Percentiles rank a stretch among this genome's conserved stretches.
Evolutionary conservation across 2,888 invertebrate genomes (phyloP).

Genomic region (Drosophila atroscutellata): DNA sequence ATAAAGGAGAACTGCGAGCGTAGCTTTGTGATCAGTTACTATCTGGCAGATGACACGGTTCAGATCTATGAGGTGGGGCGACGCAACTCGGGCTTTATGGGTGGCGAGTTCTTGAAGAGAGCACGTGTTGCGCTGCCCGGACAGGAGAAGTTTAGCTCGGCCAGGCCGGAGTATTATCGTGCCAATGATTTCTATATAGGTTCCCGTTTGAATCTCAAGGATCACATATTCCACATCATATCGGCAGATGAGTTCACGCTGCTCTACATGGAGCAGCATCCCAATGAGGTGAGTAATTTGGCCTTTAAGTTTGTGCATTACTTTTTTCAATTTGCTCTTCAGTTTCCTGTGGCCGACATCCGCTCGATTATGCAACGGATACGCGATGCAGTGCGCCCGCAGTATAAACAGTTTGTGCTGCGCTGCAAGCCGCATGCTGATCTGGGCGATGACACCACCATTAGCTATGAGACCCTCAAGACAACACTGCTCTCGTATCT

Average conservation of each 20-base stretch:
- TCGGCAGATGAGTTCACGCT: constrained; percentile 95
- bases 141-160: constrained; percentile 89
- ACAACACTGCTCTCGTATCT: constrained; percentile 87
- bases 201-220: constrained; percentile 90
- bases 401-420: constrained; percentile 91
- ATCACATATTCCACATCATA: constrained; percentile 91
- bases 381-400: constrained; percentile 88
- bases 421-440: constrained; percentile 87
- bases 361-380: constrained; percentile 91
- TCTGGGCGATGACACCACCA: constrained; percentile 56
- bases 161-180: constrained; percentile 90
- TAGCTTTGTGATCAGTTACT: constrained; percentile 92
- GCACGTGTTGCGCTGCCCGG: constrained; percentile 90
- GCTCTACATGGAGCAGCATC: constrained; percentile 93
- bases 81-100: constrained; percentile 89
- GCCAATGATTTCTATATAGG: constrained; percentile 94
- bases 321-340: constrained; percentile 1
- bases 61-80: constrained; percentile 91
- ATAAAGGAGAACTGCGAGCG: constrained; percentile 88
- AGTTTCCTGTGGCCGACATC: constrained; percentile 91
- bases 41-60: constrained; percentile 93
- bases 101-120: constrained; percentile 89
- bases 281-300: constrained; percentile 87
- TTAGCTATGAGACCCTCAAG: constrained; percentile 84
- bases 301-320: accelerated